These are phyloP conservation scores for Trimorus sp. DNA, from an alignment of 2,888 invertebrate species.

Conservation along the genomic window DNA sequence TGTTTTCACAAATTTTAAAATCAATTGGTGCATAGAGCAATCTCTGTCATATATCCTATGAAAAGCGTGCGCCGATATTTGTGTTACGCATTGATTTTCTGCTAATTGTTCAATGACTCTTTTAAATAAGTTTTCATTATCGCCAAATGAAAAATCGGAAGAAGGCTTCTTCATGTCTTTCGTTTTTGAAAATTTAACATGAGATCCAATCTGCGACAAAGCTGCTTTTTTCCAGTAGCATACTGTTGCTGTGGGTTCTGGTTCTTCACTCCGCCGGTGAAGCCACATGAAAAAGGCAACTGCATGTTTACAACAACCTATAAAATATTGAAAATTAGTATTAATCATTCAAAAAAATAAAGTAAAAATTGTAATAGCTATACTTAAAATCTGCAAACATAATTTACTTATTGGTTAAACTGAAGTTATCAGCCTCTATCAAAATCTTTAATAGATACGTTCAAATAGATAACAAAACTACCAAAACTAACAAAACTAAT, in stretches of 20 bases:
- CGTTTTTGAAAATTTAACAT: constrained; percentile 25
- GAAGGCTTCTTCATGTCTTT: constrained; percentile 21
- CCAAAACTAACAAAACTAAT: no score
- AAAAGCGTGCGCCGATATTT: constrained; percentile 22
- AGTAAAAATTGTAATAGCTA: no score
- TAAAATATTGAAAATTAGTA: no score
- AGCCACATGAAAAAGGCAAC: constrained; percentile 66
- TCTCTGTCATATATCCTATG: constrained; percentile 2
- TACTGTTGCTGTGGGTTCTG: constrained; percentile 56
- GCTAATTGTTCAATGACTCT: not conserved
- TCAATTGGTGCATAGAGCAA: constrained; percentile 12
- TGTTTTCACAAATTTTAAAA: constrained; percentile 6
- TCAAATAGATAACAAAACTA: no score
- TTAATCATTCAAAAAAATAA: constrained; percentile 23
- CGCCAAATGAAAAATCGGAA: not conserved
- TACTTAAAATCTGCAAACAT: no score
- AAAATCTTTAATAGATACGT: no score
- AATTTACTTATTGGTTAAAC: no score
- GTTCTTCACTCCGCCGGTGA: constrained; percentile 64
- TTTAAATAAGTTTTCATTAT: not conserved
- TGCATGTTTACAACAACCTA: constrained; percentile 63
- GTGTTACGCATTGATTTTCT: constrained; percentile 7
- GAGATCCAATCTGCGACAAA: constrained; percentile 51
- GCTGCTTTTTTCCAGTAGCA: constrained; percentile 66
- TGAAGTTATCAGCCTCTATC: no score